These are phyloP conservation scores for Globodera rostochiensis DNA, from an alignment of 1,140 invertebrate species.

Conservation along the genomic window DNA sequence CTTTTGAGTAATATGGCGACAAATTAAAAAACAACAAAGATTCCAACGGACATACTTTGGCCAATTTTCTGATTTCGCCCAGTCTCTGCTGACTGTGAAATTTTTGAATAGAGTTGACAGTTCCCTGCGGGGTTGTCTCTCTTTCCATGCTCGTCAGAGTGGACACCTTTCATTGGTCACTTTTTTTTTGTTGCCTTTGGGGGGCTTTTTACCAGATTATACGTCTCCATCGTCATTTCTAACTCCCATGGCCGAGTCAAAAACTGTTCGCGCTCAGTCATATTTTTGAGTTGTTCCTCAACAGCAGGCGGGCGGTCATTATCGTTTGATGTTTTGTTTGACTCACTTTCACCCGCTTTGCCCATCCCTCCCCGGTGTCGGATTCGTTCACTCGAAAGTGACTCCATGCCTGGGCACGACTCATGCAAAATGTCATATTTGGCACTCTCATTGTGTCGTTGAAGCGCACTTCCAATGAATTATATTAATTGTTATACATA, in stretches of 20 bases:
- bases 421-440: conserved; percentile 58
- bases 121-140: conserved; percentile 47
- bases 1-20: neutral
- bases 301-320: neutral
- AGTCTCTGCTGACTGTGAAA: conserved; percentile 37
- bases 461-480: conserved; percentile 31
- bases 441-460: conserved; percentile 55
- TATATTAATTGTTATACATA: conserved; percentile 3
- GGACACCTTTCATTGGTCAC: conserved; percentile 1
- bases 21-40: neutral
- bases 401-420: conserved; percentile 47
- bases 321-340: neutral
- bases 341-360: conserved; percentile 30
- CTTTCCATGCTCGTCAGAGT: conserved; percentile 49
- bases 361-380: conserved; percentile 42
- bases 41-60: conserved; percentile 40
- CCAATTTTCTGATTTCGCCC: conserved; percentile 44
- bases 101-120: conserved; percentile 38
- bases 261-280: conserved; percentile 43
- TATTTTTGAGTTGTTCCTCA: conserved; percentile 41
- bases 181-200: neutral
- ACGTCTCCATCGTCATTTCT: conserved; percentile 48
- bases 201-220: conserved; percentile 39
- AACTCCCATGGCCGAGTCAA: conserved; percentile 43
- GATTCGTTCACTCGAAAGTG: conserved; percentile 42